Evolutionary conservation across 2,113 vertebrate genomes (phyloP), one percentile per base, ranked within the genome.

Genomic region (Indri indri): DNA sequence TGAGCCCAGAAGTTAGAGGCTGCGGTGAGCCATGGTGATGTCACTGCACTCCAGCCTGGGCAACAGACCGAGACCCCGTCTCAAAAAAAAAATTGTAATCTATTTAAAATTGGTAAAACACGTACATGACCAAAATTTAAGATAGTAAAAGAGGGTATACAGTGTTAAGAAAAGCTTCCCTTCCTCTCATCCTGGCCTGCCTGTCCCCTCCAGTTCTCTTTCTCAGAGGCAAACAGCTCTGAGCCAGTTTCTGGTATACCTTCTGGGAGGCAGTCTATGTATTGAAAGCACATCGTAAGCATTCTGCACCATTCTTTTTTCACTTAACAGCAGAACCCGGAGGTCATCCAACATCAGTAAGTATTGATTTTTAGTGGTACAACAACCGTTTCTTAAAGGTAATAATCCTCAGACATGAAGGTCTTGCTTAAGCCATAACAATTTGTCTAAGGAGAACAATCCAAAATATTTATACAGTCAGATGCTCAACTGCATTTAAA

Each of bases 31-130:
- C 25, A 63, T 63, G 10, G 30, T 63, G 59, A 63, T 63, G 25
- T 4, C 59, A 27, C 27, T 27, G 27, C 3, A 63, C 25, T 63
- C 59, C 27, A 63, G 9, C 25, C 25, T 63, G 59, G 59, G 59
- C 59, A 63, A 27, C 25, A 63, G 25, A 63, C 25, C 10, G 11
- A 63, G 59, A 63, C 25, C 10, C 27, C 27, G 25, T 27, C 59
- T 27, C 25, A 61, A 61, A 61, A 57, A 61, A 10, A 61, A 61
- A 27, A 27, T 17, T 65, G 34, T 77, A 94, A 90, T 22, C 50
- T 84, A 94, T 59, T 73, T 92, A 47, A 91, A 95, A 76, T 45
- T 20, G 10, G 92, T 71, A 65, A 91, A 74, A 90, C 27, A 94
- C 5, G 2, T 74, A 76, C 11, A 52, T 7, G 22, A 90, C 25